Base-by-base conservation (phyloP, 2,888 invertebrate species). In the Drosophila sordidula region DNA sequence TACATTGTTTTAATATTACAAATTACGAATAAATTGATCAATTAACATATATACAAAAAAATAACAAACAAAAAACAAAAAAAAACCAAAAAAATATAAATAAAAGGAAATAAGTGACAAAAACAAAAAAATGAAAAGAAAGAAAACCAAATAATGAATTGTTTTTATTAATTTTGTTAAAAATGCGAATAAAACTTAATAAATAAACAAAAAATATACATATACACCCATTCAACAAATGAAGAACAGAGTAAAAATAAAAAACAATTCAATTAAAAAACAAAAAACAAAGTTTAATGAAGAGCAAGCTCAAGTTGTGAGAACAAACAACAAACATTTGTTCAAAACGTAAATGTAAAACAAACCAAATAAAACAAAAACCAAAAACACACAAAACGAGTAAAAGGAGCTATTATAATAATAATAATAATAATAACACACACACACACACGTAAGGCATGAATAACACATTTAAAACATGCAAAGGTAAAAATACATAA, bases 141-240 rank as follows among this genome's bases (percentile, higher is more conserved):
- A 64, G 59, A 70, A 75, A 68, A 61, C 70, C 59, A 79, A 79
- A 76, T 65, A 70, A 69, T 62, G 55, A 64, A 82, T 82, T 85
- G 84, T 85, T 85, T 86, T 84, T 84, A 85, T 84, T 85, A 84
- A 85, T 85, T 86, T 84, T 85, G 86, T 86, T 85, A 86, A 84
- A 71, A 78, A 73, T 75, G 78, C 72, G 64, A 71, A 75, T 74
- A 78, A 76, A 75, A 71, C 74, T 59, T 72, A 70, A 77, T 69
- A 79, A 79, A 73, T 72, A 67, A 72, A 69, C 62, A 66, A 50
- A 69, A 42, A 54, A 72, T 62, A 69, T 69, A 79, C 70, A 79
- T 70, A 78, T 67, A 75, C 65, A 75, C 75, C 75, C 62, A 72
- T 26, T 62, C 58, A 78, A 45, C 14, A 73, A 76, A 82, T 74